Conservation (phyloP, 2,888 invertebrate species). For the Scaptomyza parva region DNA sequence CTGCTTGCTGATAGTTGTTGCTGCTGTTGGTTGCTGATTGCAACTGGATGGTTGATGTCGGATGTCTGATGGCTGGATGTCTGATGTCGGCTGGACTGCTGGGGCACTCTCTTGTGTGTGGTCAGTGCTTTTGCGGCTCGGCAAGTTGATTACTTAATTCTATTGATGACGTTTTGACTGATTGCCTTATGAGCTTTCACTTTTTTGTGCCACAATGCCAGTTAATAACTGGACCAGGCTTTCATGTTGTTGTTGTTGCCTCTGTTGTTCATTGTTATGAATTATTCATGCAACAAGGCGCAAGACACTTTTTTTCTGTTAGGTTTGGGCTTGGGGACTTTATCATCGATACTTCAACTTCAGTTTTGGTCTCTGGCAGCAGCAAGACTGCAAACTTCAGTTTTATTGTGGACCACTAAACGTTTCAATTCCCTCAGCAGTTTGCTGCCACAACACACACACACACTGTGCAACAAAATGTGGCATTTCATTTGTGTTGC, state of each 20-base stretch:
- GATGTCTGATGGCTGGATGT: conserved; percentile 37
- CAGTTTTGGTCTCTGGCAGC: conserved; percentile 24
- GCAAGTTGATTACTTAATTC: conserved; percentile 82
- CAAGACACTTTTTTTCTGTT: conserved; percentile 33
- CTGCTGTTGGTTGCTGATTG: conserved; percentile 7
- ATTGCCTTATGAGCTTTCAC: conserved; percentile 81
- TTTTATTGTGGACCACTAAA: conserved; percentile 50
- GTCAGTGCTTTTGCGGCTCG: conserved; percentile 58
- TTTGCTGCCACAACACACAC: neutral
- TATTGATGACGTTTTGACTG: conserved; percentile 82
- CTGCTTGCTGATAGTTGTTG: conserved; percentile 15
- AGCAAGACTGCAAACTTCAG: conserved; percentile 42
- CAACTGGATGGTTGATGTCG: conserved; percentile 30
- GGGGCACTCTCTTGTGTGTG: conserved; percentile 69
- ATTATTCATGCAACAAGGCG: conserved; percentile 76
- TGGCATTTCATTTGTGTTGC: neutral
- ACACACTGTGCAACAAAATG: conserved; percentile 34
- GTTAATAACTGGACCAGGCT: conserved; percentile 67
- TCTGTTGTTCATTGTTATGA: conserved; percentile 58
- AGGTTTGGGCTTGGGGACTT: conserved; percentile 48
- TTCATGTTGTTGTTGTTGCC: conserved; percentile 42
- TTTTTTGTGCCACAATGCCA: conserved; percentile 66
- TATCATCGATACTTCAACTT: conserved; percentile 39
- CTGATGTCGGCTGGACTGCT: conserved; percentile 37
- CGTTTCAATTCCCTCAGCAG: conserved; percentile 54